Base-by-base conservation (phyloP, 2,888 invertebrate species). In the Dione juno region DNA sequence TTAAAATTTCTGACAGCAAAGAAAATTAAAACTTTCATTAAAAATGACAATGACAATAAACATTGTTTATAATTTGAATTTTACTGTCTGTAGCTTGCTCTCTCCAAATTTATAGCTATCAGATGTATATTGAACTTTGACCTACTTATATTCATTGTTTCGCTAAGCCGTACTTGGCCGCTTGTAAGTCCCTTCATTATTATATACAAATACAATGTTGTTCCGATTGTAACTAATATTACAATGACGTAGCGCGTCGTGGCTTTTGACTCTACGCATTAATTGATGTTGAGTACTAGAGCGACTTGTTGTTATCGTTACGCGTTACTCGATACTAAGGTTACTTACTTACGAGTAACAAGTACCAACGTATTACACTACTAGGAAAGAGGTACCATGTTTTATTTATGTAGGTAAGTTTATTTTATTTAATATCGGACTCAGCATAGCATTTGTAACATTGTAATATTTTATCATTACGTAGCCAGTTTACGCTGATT, bases 261-360 rank as follows among this genome's bases (percentile, higher is more conserved):
- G 37, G 40, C 58, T 13, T 11, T 41, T 58, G 58, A 58, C 58
- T 58, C 13, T 13, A 13, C 19, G 40, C 16, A 41, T 58, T 58
- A 58, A 58, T 58, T 40, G 19, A 41, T 40, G 40, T 58, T 19
- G 40, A 19, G 40, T 40, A 58, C 7, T 59, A 3, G 43, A 43
- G 14, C 59, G 41, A 37, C 11, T 37, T 5, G 10, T 11, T 54
- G 35, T 35, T 28, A 14, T 53, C 53, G 21, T 28, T 28, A 7
- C n/a, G n/a, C n/a, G n/a, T n/a, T n/a, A n/a, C n/a, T n/a, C n/a
- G n/a, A n/a, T n/a, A n/a, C n/a, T n/a, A n/a, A n/a, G n/a, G 28
- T 28, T 28, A 28, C 28, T 28, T 28, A 28, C 28, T 3, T 3
- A 3, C 3, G 28, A 28, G 28, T 28, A 28, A 28, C n/a, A 28